Conservation (phyloP, 2,113 vertebrate species). For the Sinocyclocheilus rhinocerous region DNA sequence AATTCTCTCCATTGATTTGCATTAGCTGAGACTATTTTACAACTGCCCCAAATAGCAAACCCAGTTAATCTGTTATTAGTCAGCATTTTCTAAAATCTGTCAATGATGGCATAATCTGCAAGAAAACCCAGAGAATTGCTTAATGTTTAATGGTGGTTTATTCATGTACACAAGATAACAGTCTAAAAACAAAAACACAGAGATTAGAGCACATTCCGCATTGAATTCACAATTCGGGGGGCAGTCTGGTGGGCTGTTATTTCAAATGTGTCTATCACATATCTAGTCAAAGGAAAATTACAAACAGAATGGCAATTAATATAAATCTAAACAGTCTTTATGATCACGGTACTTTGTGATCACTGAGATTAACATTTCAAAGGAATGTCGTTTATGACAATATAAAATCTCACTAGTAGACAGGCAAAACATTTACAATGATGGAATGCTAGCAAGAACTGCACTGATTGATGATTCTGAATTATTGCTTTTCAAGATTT, state of each 20-base stretch:
- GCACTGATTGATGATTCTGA: conserved; percentile 58
- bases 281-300: conserved; percentile 72
- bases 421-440: conserved; percentile 72
- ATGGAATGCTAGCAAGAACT: conserved; percentile 59
- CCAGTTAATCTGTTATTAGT: neutral
- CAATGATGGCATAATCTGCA: neutral
- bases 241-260: conserved; percentile 70
- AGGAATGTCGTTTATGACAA: conserved; percentile 73
- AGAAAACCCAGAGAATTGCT: conserved; percentile 61
- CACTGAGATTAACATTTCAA: conserved; percentile 63
- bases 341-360: conserved; percentile 62
- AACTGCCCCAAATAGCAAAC: neutral
- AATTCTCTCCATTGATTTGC: neutral
- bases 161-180: conserved; percentile 78
- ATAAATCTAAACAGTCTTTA: conserved; percentile 79
- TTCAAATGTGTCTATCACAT: conserved; percentile 70
- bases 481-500: conserved; percentile 82
- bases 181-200: conserved; percentile 81
- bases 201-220: conserved; percentile 72
- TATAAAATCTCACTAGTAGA: conserved; percentile 79
- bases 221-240: conserved; percentile 59
- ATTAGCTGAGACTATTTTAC: neutral
- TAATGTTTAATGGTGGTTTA: conserved; percentile 65
- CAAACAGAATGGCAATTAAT: conserved; percentile 74
- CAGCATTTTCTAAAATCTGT: neutral